These are phyloP conservation scores for Lypha dubia DNA, from an alignment of 2,888 invertebrate genomes.

Conservation along the genomic window DNA sequence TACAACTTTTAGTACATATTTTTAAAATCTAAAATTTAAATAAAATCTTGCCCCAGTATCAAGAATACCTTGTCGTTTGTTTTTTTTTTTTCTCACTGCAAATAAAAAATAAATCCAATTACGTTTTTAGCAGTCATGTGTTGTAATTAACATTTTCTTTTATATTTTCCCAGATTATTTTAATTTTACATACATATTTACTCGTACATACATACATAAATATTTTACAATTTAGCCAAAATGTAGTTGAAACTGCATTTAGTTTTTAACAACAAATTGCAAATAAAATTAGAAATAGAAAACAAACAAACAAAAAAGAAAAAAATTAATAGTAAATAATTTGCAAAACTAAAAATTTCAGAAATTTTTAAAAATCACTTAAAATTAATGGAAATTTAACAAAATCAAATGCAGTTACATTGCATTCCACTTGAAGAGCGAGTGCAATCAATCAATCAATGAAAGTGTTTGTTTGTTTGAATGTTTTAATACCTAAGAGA, in stretches of 20 bases:
- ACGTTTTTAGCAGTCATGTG: neutral
- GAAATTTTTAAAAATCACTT: neutral
- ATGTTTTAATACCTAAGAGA: neutral
- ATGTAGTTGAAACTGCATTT: slow-evolving; percentile 34
- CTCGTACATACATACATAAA: no score
- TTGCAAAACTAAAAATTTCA: slow-evolving; percentile 15
- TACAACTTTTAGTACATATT: no score
- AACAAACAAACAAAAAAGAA: neutral
- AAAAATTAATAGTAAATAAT: neutral
- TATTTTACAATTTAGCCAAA: slow-evolving; percentile 39
- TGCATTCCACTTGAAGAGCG: slow-evolving; percentile 14
- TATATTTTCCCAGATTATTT: slow-evolving; percentile 39
- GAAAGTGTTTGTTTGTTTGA: no score
- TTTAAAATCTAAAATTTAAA: no score
- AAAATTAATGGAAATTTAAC: slow-evolving; percentile 9
- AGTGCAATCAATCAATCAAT: neutral
- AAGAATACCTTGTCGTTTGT: no score
- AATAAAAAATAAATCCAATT: slow-evolving; percentile 26
- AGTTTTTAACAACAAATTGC: slow-evolving; percentile 36
- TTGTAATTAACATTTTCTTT: slow-evolving; percentile 23
- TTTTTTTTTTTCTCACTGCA: no score
- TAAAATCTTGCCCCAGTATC: no score
- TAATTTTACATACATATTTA: no score
- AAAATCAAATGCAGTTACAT: slow-evolving; percentile 40
- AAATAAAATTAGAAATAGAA: neutral